Conservation (phyloP, 2,888 invertebrate genomes). For the Lutraria lutraria region DNA sequence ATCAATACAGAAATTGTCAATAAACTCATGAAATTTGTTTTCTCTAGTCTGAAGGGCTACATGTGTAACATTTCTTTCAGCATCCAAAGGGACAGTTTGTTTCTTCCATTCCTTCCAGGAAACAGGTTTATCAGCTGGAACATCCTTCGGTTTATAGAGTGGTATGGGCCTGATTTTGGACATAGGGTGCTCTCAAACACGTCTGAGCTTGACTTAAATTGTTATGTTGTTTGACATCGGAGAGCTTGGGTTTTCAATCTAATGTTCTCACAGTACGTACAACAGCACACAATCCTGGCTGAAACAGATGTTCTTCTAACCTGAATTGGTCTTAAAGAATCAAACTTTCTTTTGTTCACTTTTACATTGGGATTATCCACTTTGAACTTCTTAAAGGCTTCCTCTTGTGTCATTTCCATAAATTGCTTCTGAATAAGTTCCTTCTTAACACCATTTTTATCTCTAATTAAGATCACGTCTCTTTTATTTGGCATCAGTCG, state of each 20-base stretch:
- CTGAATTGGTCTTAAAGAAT: conserved; percentile 26
- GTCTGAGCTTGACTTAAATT: not conserved
- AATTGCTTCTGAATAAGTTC: conserved; percentile 20
- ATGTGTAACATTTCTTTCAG: no score
- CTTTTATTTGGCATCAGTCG: conserved; percentile 36
- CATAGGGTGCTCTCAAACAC: conserved; percentile 29
- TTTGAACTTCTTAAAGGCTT: conserved; percentile 41
- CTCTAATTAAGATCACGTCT: not conserved
- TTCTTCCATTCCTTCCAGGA: no score
- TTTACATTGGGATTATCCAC: conserved; percentile 13
- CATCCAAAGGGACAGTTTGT: no score
- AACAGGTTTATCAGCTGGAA: no score
- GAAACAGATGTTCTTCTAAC: conserved; percentile 13
- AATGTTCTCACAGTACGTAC: conserved; percentile 43
- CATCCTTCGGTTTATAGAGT: no score
- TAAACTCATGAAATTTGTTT: no score
- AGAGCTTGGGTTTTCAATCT: conserved; percentile 16
- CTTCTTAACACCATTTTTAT: conserved; percentile 17
- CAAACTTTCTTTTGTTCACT: conserved; percentile 33
- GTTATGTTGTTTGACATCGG: not conserved
- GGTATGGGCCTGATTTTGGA: conserved; percentile 19
- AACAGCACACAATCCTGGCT: conserved; percentile 38
- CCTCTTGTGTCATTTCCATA: conserved; percentile 39
- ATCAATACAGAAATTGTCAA: no score
- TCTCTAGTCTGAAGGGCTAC: no score